These are phyloP conservation scores for Pollachius pollachius DNA, from an alignment of 2,113 vertebrate species.

Conservation along the genomic window DNA sequence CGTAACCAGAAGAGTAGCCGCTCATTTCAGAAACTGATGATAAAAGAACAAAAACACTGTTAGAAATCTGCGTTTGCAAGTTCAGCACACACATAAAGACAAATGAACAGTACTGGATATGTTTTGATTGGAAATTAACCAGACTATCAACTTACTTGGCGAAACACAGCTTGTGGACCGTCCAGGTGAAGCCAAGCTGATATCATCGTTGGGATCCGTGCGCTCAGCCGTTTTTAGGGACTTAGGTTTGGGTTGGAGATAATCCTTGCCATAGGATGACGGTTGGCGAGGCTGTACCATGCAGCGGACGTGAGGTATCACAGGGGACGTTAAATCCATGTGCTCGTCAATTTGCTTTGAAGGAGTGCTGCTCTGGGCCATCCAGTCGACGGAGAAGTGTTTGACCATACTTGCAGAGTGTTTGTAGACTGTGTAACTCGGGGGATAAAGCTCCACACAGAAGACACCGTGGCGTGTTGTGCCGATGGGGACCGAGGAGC, in stretches of 20 bases:
- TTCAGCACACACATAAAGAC: not conserved
- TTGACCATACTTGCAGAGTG: slow-evolving; percentile 58
- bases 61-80: not conserved
- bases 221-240: not conserved
- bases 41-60: not conserved
- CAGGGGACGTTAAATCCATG: too few relatives aligned
- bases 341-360: slow-evolving; percentile 17
- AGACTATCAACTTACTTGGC: slow-evolving; percentile 58
- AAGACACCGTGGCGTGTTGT: slow-evolving; percentile 31
- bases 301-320: slow-evolving; percentile 67
- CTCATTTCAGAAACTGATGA: slow-evolving; percentile 64
- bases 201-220: slow-evolving; percentile 11
- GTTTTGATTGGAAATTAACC: not conserved
- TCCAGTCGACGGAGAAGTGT: slow-evolving; percentile 81
- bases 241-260: slow-evolving; percentile 65
- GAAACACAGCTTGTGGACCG: slow-evolving; percentile 46
- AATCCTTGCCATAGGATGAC: slow-evolving; percentile 47
- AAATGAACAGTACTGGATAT: not conserved
- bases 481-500: not conserved
- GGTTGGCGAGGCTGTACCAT: slow-evolving; percentile 66
- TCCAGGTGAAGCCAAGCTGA: slow-evolving; percentile 2
- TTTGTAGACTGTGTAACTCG: slow-evolving; percentile 17
- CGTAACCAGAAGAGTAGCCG: slow-evolving; percentile 71
- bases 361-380: slow-evolving; percentile 74
- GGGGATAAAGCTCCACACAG: not conserved